Conservation (phyloP, 2,888 invertebrate species). For the Mechanitis mazaeus region DNA sequence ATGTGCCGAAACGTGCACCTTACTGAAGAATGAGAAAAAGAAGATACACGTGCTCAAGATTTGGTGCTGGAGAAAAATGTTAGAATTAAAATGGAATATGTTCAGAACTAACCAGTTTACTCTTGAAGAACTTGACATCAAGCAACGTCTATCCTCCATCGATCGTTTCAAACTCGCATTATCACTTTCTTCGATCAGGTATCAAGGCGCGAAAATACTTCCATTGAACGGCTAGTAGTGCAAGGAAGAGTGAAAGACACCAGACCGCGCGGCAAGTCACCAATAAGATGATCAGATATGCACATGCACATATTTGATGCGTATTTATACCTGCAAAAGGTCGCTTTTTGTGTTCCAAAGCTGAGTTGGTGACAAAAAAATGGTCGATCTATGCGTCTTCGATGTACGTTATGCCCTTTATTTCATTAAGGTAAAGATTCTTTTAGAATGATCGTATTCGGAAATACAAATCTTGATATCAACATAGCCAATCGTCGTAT, state of each 20-base stretch:
- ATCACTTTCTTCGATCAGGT: constrained; percentile 10
- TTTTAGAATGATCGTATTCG: too few relatives aligned
- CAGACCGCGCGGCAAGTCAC: neutral
- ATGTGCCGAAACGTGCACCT: neutral
- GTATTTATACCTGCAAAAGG: too few relatives aligned
- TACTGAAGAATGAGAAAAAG: neutral
- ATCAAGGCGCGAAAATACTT: neutral
- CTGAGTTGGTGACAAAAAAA: too few relatives aligned
- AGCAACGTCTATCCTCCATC: neutral
- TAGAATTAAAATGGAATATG: neutral
- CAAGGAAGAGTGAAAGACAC: constrained; percentile 4
- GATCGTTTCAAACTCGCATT: neutral
- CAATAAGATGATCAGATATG: neutral
- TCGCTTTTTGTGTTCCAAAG: too few relatives aligned
- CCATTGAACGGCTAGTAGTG: constrained; percentile 6
- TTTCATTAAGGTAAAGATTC: too few relatives aligned
- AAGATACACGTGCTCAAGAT: too few relatives aligned
- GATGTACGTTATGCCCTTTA: too few relatives aligned
- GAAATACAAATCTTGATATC: too few relatives aligned
- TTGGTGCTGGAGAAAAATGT: too few relatives aligned
- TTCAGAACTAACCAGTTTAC: neutral
- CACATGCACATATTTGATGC: neutral
- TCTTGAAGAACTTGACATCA: neutral
- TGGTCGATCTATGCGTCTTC: too few relatives aligned
- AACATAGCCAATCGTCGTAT: too few relatives aligned